Evolutionary conservation across 2,113 vertebrate genomes (phyloP).

Genomic region (Seriola aureovittata): DNA sequence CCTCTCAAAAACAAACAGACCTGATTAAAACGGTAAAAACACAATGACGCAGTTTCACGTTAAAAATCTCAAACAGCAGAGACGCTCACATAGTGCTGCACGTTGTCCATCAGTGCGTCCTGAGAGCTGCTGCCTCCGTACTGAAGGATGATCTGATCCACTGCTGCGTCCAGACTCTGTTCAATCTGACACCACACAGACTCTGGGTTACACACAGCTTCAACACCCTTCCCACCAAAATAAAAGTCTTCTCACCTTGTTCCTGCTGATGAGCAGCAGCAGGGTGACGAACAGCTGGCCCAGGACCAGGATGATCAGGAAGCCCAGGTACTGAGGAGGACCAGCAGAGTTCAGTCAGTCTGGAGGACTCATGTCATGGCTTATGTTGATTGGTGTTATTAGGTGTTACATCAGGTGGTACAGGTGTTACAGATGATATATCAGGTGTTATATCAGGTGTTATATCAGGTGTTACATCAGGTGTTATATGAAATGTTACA

Average conservation of each 20-base stretch:
- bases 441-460: background rate
- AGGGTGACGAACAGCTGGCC: slow-evolving; percentile 73
- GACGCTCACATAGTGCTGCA: slow-evolving; percentile 72
- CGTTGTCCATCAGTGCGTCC: slow-evolving; percentile 69
- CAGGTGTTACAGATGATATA: background rate
- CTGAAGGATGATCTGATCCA: slow-evolving; percentile 48
- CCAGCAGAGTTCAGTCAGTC: background rate
- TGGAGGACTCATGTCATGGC: background rate
- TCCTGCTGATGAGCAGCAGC: slow-evolving; percentile 61
- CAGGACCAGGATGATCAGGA: slow-evolving; percentile 71
- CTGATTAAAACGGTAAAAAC: too few species aligned
- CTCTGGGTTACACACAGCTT: too few species aligned
- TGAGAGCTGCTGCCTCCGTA: slow-evolving; percentile 26
- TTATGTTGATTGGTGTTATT: too few species aligned
- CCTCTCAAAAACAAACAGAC: too few species aligned
- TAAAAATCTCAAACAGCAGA: too few species aligned
- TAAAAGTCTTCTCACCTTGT: slow-evolving; percentile 55
- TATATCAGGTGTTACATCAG: too few species aligned
- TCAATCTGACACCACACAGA: slow-evolving; percentile 59
- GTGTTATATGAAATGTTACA: background rate
- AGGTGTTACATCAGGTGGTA: background rate
- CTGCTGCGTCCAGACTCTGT: background rate
- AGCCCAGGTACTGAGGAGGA: slow-evolving; percentile 70
- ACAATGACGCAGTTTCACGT: too few species aligned
- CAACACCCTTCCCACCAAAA: too few species aligned